Evolutionary conservation across 2,888 invertebrate species (phyloP).

Genomic region (Spilarctia lutea): DNA sequence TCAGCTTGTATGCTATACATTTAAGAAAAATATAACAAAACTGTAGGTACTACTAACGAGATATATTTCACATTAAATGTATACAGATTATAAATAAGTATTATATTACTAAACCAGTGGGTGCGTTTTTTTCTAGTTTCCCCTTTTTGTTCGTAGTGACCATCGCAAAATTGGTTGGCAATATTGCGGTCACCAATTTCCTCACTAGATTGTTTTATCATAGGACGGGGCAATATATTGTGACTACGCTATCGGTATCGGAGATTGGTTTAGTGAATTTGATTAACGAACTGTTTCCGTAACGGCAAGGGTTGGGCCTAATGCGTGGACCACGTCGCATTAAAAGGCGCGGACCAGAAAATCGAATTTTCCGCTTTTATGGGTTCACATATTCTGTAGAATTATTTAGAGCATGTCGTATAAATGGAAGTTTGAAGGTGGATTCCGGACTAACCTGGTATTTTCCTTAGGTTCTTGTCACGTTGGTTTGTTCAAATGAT

Average conservation of each 20-base stretch:
- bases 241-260: constrained; percentile 75
- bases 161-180: constrained; percentile 35
- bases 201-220: constrained; percentile 67
- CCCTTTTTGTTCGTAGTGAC: constrained; percentile 25
- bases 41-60: background rate
- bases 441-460: constrained; percentile 15
- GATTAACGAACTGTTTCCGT: constrained; percentile 77
- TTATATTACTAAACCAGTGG: constrained; percentile 29
- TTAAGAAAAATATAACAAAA: background rate
- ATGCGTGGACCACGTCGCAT: constrained; percentile 69
- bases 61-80: background rate
- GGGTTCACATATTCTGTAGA: constrained; percentile 64
- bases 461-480: background rate
- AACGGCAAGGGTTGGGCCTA: constrained; percentile 76
- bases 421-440: constrained; percentile 65
- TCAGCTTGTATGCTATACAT: no score
- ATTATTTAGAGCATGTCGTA: constrained; percentile 76
- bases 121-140: constrained; percentile 26
- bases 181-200: constrained; percentile 47
- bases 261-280: constrained; percentile 80
- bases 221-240: constrained; percentile 69
- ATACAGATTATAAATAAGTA: constrained; percentile 11
- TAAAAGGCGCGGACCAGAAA: constrained; percentile 79
- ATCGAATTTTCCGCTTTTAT: constrained; percentile 82
- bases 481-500: background rate